Percentiles rank a stretch among this genome's conserved stretches.
These are phyloP conservation scores for Agrochola macilenta DNA, from an alignment of 2,888 invertebrate species.

Conservation along the genomic window DNA sequence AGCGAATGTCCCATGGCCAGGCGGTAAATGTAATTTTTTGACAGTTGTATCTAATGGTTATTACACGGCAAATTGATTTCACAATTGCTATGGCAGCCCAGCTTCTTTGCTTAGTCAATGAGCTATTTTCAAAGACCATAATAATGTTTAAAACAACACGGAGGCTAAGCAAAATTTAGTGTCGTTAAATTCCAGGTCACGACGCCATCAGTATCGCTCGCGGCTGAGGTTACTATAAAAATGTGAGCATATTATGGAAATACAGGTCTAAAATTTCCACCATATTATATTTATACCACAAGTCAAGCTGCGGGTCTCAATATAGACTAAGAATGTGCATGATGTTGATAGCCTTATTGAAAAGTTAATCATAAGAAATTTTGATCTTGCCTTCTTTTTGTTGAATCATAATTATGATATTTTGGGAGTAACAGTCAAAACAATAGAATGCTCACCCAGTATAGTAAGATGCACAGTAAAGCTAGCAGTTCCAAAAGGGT, in stretches of 20 bases:
- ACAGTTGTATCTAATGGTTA: not conserved
- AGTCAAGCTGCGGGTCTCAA: not conserved
- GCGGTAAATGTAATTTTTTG: not conserved
- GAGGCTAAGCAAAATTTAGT: not conserved
- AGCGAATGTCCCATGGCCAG: too few species aligned
- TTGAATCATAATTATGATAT: not conserved
- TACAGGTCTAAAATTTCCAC: not conserved
- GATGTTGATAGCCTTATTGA: not conserved
- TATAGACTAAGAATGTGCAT: not conserved
- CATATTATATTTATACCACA: not conserved
- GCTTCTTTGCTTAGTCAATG: not conserved
- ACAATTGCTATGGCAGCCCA: not conserved
- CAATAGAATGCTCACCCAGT: constrained; percentile 76
- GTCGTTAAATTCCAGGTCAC: not conserved
- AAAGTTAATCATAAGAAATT: not conserved
- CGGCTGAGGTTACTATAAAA: not conserved
- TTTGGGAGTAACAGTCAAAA: too few species aligned
- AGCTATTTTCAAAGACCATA: not conserved
- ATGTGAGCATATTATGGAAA: not conserved
- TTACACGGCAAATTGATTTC: not conserved
- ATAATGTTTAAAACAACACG: not conserved
- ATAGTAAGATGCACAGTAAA: constrained; percentile 84
- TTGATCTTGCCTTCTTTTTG: not conserved
- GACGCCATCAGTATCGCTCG: not conserved
- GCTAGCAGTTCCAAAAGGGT: constrained; percentile 84